Conservation (phyloP, 1,140 invertebrate genomes). For the Trypoxylus dichotomus region DNA sequence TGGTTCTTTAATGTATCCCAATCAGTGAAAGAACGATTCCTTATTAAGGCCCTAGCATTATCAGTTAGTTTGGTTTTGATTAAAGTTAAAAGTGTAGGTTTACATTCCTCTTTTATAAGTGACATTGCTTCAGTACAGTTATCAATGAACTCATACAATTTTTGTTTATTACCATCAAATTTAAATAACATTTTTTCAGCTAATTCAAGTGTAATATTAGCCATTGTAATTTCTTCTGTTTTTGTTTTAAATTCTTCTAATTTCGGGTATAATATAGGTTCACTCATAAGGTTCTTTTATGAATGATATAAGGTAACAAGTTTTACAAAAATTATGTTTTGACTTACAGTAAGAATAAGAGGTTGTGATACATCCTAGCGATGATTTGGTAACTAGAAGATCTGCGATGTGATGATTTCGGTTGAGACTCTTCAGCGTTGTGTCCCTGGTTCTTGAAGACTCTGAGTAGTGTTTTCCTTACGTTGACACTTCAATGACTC, state of each 20-base stretch:
- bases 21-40: constrained; percentile 38
- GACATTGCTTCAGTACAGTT: constrained; percentile 31
- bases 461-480: no score
- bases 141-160: constrained; percentile 34
- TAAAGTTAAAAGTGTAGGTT: constrained; percentile 28
- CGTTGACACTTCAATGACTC: no score
- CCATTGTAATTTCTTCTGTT: background rate
- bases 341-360: no score
- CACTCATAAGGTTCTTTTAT: background rate
- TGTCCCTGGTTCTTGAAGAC: no score
- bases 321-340: no score
- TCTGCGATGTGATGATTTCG: no score
- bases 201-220: background rate
- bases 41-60: constrained; percentile 39
- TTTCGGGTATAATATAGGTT: background rate
- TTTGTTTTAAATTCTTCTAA: background rate
- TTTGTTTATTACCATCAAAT: constrained; percentile 31
- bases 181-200: constrained; percentile 28
- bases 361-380: no score
- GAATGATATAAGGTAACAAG: no score
- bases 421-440: no score
- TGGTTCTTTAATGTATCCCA: constrained; percentile 39
- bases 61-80: constrained; percentile 40
- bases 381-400: no score
- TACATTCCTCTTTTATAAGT: constrained; percentile 8